Evolutionary conservation across 2,797 vertebrate genomes (phyloP), one percentile per base, ranked within the genome.

Genomic region (Brotula barbata): DNA sequence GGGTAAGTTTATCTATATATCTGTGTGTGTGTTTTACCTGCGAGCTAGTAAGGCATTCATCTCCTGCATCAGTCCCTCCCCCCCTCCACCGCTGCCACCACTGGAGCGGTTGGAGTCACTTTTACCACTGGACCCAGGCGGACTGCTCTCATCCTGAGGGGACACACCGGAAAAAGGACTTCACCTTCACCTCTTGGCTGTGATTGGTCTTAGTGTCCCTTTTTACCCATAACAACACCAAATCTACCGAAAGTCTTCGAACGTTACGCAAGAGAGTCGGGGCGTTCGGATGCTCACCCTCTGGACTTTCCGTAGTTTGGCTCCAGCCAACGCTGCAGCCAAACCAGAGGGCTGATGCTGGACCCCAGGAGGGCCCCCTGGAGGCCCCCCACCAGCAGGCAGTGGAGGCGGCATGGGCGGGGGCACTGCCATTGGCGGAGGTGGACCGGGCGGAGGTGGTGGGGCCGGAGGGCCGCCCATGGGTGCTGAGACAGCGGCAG

Each of bases 1-100:
- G 25, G 25, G 7, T 28, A 28, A 4, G 25, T 28, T 28, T 28
- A 28, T 28, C 7, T 28, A 39, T n/a, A 7, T n/a, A 39, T 5
- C 2, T 39, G 48, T 41, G 23, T 49, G 16, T 34, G 16, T 51
- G 15, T 58, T 91, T 74, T 72, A 99, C 97, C 97, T 97, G 91
- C 95, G 95, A 77, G 97, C 97, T 87, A 99, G 91, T 71, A 99
- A 92, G 86, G 97, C 98, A 89, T 99, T 98, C 97, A 99, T 99
- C 83, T 99, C 97, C 82, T 99, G 95, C 97, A 99, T 99, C 72
- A 99, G 92, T 23, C 97, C 96, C 52, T 97, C 96, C 65, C 95
- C 95, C 0, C 96, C 88, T 5, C 91, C 90, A 20, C 90, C 90
- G 36, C 91, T 92, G 56, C 91, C 89, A 9, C 96, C 95, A n/a